Evolutionary conservation across 2,888 invertebrate species (phyloP).

Genomic region (Crematogaster levior): DNA sequence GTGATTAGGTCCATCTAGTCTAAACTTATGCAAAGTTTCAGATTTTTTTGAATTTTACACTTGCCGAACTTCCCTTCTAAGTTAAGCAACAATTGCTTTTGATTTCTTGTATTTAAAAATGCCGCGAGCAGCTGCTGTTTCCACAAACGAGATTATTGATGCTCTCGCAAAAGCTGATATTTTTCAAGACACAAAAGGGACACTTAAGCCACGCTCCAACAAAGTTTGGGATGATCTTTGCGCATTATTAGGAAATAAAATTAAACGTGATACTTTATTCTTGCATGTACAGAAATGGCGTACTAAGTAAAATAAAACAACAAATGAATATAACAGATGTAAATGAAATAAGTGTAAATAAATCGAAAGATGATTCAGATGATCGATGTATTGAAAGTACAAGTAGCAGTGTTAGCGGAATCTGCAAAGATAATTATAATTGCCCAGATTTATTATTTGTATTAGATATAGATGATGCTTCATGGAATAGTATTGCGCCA

Average conservation of each 20-base stretch:
- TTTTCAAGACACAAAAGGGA: constrained; percentile 3
- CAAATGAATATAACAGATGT: background rate
- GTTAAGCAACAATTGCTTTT: no score
- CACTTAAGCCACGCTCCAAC: background rate
- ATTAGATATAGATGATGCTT: constrained; percentile 4
- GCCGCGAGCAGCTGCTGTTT: no score
- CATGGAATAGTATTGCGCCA: background rate
- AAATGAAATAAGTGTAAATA: constrained; percentile 6
- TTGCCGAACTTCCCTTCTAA: no score
- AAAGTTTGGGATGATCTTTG: background rate
- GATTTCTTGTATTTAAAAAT: no score
- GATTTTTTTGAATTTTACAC: no score
- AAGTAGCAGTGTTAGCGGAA: background rate
- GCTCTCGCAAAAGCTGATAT: no score
- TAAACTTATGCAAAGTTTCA: no score
- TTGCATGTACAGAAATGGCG: background rate
- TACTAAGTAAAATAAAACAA: background rate
- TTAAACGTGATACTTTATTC: constrained; percentile 12
- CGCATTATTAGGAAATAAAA: constrained; percentile 6
- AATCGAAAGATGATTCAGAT: background rate
- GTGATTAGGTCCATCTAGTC: no score
- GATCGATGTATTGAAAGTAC: background rate
- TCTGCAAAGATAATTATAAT: constrained; percentile 11
- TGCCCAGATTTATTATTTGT: constrained; percentile 7
- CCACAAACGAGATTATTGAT: background rate